Evolutionary conservation across 2,113 vertebrate genomes (phyloP).

Genomic region (Siniperca knerii): DNA sequence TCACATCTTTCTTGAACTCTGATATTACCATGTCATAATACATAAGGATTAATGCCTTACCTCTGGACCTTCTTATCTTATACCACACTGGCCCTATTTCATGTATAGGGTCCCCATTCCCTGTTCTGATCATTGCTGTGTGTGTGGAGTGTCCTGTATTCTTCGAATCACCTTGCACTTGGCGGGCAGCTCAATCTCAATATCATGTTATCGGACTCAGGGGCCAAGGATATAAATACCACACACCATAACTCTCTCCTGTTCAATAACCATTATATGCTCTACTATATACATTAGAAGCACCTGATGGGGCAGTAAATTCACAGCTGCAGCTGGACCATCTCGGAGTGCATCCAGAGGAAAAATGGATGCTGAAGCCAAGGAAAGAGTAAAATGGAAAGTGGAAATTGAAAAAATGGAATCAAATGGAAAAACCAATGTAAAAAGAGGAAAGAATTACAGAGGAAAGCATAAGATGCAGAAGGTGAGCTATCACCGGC

Average conservation of each 20-base stretch:
- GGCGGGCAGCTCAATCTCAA: slow-evolving; percentile 79
- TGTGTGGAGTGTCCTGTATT: slow-evolving; percentile 65
- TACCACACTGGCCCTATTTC: slow-evolving; percentile 57
- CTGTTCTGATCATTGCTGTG: slow-evolving; percentile 50
- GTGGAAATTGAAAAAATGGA: slow-evolving; percentile 36
- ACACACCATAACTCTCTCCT: slow-evolving; percentile 79
- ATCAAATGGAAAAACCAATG: slow-evolving; percentile 11
- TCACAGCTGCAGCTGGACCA: slow-evolving; percentile 74
- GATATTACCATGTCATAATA: slow-evolving; percentile 75
- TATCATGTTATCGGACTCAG: slow-evolving; percentile 81
- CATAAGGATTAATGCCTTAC: slow-evolving; percentile 72
- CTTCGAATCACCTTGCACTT: slow-evolving; percentile 69
- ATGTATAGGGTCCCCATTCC: slow-evolving; percentile 62
- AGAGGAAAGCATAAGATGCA: slow-evolving; percentile 27
- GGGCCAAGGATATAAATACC: slow-evolving; percentile 84
- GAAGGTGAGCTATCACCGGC: slow-evolving; percentile 27
- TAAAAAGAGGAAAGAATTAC: slow-evolving; percentile 18
- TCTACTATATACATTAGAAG: slow-evolving; percentile 84
- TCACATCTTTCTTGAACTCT: slow-evolving; percentile 73
- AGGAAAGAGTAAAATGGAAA: slow-evolving; percentile 52
- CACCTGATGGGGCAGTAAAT: slow-evolving; percentile 85
- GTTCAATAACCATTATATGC: slow-evolving; percentile 86
- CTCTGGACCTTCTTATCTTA: slow-evolving; percentile 70
- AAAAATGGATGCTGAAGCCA: slow-evolving; percentile 51
- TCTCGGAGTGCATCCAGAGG: slow-evolving; percentile 64